These are phyloP conservation scores for Sturnira hondurensis DNA, from an alignment of 2,113 vertebrate species.

Conservation along the genomic window DNA sequence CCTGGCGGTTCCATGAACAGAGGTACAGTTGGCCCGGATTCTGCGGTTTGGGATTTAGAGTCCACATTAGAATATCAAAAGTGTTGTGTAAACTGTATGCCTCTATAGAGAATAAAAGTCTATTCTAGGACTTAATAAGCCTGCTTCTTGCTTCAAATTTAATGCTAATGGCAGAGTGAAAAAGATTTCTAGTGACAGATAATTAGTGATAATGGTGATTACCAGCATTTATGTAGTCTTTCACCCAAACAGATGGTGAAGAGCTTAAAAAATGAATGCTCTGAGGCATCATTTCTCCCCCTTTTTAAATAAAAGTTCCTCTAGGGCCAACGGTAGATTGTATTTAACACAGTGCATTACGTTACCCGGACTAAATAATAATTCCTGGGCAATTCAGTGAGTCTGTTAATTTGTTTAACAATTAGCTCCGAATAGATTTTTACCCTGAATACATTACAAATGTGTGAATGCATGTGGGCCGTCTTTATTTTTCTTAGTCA, in stretches of 20 bases:
- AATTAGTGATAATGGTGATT: constrained; percentile 65
- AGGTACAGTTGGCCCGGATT: neutral
- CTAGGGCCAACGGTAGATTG: constrained; percentile 40
- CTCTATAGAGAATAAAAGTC: constrained; percentile 45
- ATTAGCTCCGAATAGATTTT: constrained; percentile 49
- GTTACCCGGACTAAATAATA: constrained; percentile 43
- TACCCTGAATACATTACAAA: constrained; percentile 29
- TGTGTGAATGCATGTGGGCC: neutral
- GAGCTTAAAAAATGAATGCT: constrained; percentile 42
- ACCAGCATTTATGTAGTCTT: constrained; percentile 34
- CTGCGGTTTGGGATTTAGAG: neutral
- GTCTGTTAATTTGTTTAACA: constrained; percentile 62
- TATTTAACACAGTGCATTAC: constrained; percentile 53
- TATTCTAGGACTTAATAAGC: constrained; percentile 49
- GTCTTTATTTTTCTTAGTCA: constrained; percentile 26
- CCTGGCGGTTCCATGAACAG: neutral
- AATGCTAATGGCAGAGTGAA: constrained; percentile 48
- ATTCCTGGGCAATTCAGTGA: constrained; percentile 49
- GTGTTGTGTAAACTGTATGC: neutral
- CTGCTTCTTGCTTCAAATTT: constrained; percentile 49
- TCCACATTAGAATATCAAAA: constrained; percentile 14
- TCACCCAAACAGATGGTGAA: constrained; percentile 63
- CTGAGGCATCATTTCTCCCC: constrained; percentile 44
- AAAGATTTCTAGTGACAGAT: constrained; percentile 54
- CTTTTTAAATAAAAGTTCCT: constrained; percentile 54